Conservation (phyloP, 2,113 vertebrate species). For the Agapornis roseicollis region DNA sequence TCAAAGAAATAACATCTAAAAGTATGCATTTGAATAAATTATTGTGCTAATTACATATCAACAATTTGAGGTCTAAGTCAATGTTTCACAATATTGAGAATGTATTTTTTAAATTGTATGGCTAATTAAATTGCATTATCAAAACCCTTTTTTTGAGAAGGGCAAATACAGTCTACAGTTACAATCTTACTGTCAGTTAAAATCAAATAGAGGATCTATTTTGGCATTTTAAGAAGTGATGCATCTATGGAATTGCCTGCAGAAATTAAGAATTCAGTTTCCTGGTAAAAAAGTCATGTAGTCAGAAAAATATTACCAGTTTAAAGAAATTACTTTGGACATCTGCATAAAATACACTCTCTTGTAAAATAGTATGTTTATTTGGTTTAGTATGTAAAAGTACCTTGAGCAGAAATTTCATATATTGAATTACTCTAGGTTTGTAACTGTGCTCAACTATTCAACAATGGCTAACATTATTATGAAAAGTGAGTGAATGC, state of each 20-base stretch:
- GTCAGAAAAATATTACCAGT: background rate
- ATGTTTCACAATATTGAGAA: background rate
- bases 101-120: background rate
- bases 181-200: background rate
- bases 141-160: background rate
- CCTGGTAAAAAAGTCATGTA: background rate
- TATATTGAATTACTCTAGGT: background rate
- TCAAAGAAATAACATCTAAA: background rate
- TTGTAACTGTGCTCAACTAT: background rate
- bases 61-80: background rate
- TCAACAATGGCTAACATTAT: background rate
- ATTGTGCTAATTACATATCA: background rate
- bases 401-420: background rate
- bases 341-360: background rate
- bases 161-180: background rate
- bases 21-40: background rate
- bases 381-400: background rate
- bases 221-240: background rate
- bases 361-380: background rate
- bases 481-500: background rate
- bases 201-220: background rate
- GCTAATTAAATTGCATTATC: background rate
- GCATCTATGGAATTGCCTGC: background rate
- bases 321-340: background rate
- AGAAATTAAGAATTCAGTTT: background rate